These are phyloP conservation scores for Wasmannia auropunctata DNA, from an alignment of 1,140 invertebrate species.

Conservation along the genomic window DNA sequence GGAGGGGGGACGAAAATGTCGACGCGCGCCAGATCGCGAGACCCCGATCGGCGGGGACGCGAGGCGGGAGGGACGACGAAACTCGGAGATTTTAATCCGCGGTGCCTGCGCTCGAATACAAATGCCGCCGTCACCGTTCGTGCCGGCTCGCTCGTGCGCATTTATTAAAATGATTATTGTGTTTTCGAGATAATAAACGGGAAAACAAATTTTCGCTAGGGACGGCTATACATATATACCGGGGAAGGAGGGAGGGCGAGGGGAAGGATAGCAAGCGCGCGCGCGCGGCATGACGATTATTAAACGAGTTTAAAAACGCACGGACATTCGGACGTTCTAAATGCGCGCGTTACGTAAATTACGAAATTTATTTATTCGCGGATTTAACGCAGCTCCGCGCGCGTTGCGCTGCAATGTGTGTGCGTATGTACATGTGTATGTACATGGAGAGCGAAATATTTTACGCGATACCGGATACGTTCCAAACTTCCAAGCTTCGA, in stretches of 20 bases:
- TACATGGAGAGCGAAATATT: neutral
- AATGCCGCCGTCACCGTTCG: constrained; percentile 26
- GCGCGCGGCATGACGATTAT: constrained; percentile 30
- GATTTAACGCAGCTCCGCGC: neutral
- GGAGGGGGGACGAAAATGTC: neutral
- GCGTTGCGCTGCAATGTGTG: neutral
- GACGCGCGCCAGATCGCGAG: neutral
- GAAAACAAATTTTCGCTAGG: constrained; percentile 37
- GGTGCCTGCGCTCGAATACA: constrained; percentile 37
- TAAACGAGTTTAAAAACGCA: constrained; percentile 43
- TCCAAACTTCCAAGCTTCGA: neutral
- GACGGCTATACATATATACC: neutral
- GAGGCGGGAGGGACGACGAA: neutral
- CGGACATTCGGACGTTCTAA: neutral
- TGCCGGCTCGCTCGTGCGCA: constrained; percentile 26
- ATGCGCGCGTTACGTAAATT: constrained; percentile 22
- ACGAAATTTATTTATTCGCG: constrained; percentile 44
- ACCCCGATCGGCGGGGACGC: neutral
- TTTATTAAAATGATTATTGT: constrained; percentile 59
- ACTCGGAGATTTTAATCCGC: constrained; percentile 50
- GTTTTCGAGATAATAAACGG: constrained; percentile 44
- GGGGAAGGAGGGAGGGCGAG: no score
- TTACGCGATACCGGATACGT: neutral
- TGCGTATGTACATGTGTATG: neutral
- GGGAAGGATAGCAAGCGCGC: no score